phyloP scores from a whole-genome alignment of 2,113 vertebrate genomes.

The Platanista minor region DNA sequence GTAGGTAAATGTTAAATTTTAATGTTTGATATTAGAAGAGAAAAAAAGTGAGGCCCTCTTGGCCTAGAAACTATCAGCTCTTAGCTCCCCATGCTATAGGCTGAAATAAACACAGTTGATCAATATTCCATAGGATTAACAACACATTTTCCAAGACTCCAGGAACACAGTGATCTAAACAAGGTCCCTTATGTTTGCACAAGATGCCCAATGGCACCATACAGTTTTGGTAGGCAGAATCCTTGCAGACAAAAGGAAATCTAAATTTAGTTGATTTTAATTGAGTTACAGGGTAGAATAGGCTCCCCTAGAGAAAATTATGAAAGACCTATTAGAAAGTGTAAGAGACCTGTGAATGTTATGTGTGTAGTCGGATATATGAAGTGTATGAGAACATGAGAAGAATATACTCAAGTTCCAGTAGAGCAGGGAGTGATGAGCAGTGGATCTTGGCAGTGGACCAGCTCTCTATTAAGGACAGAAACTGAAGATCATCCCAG shows the following conservation, averaged over 20 bases:
- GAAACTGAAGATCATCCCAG: not conserved
- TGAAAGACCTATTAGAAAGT: not conserved
- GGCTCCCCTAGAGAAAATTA: not conserved
- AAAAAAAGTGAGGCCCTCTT: constrained; percentile 57
- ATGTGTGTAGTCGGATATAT: not conserved
- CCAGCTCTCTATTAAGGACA: not conserved
- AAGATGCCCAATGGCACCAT: not conserved
- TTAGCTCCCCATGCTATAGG: too few relatives aligned
- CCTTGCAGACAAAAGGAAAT: not conserved
- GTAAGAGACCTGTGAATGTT: not conserved
- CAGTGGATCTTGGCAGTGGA: too few relatives aligned
- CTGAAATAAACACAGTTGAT: not conserved
- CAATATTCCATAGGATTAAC: not conserved
- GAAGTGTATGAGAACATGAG: not conserved
- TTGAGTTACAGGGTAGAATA: not conserved
- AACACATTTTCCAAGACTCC: not conserved
- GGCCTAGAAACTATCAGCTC: constrained; percentile 39
- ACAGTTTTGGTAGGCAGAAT: not conserved
- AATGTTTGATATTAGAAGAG: constrained; percentile 49
- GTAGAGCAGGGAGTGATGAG: too few relatives aligned
- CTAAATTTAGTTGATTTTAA: not conserved
- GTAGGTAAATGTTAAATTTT: constrained; percentile 56
- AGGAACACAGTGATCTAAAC: not conserved
- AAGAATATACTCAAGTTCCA: not conserved
- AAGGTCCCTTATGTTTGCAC: not conserved